Evolutionary conservation across 2,888 invertebrate species (phyloP), one percentile per base, ranked within the genome.

Genomic region (Geotrupes spiniger): DNA sequence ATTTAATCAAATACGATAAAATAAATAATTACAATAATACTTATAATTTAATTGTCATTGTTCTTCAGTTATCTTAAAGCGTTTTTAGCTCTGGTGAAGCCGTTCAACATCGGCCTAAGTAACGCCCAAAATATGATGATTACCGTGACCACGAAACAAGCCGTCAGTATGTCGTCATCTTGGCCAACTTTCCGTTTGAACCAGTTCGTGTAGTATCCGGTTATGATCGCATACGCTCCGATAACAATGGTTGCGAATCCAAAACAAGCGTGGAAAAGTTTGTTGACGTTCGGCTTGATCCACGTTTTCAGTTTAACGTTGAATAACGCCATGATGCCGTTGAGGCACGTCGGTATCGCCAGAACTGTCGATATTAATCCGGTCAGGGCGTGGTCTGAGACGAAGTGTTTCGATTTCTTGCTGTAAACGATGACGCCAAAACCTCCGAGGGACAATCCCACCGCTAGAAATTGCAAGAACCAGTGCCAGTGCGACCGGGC

Each of bases 361-460:
- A 60, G 57, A 2, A 66, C 46, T 40, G 67, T 31, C 4, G 64
- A 63, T 9, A 66, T 56, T 3, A 72, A 51, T 1, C 73, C 72
- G 21, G 66, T 59, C 6, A 69, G 40, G 5, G 61, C 70, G 52
- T 73, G 73, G 65, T 68, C 68, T 2, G 65, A 62, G 15, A 55
- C 58, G 49, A 71, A 72, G 53, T 73, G 73, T 2, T 56, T 49
- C 5, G 56, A 49, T 25, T 68, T 62, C 58, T 72, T 71, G 48
- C 62, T 64, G 9, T 64, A 48, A 28, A 64, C 56, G 16, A 66
- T 64, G 14, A 70, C 53, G 4, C 54, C 37, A 47, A 69, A 68
- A 12, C 70, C 72, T 11, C 56, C 50, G 2, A 60, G 26, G 12
- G 62, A 61, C 15, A 65, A 45, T 29, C 50, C 43, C 8, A 63